phyloP scores from a whole-genome alignment of 2,797 vertebrate genomes.

The Limnodromus scolopaceus region DNA sequence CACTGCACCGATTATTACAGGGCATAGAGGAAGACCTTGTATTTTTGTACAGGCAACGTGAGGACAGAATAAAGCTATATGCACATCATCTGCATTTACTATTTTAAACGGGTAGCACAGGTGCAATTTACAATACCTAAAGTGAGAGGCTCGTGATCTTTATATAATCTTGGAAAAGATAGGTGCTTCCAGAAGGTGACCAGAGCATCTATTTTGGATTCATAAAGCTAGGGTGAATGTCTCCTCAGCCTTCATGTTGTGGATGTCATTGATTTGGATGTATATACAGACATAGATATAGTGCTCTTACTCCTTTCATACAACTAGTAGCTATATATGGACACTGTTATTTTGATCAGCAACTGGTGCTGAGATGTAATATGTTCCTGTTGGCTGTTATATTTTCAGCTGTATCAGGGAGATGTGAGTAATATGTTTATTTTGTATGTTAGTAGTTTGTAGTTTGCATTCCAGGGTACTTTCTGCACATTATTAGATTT shows the following conservation, averaged over 20 bases:
- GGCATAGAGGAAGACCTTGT: neutral
- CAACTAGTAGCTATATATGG: neutral
- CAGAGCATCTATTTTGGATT: neutral
- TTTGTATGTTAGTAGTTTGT: conserved; percentile 36
- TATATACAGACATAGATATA: neutral
- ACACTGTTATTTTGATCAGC: conserved; percentile 36
- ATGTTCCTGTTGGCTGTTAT: conserved; percentile 32
- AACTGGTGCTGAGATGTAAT: neutral
- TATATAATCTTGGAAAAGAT: conserved; percentile 4
- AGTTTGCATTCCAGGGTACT: neutral
- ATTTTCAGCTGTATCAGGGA: conserved; percentile 40
- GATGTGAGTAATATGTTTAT: conserved; percentile 49
- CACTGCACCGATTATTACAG: neutral
- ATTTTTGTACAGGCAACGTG: neutral
- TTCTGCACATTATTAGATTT: neutral
- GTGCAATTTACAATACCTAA: conserved; percentile 30
- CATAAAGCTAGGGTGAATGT: neutral
- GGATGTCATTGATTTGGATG: neutral
- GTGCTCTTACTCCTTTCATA: neutral
- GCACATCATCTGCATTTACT: neutral
- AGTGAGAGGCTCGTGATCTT: neutral
- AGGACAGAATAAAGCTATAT: conserved; percentile 1
- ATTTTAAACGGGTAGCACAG: neutral
- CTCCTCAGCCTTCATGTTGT: neutral
- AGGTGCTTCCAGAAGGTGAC: neutral